These are phyloP conservation scores for Indri indri DNA, from an alignment of 2,113 vertebrate species.

Conservation along the genomic window DNA sequence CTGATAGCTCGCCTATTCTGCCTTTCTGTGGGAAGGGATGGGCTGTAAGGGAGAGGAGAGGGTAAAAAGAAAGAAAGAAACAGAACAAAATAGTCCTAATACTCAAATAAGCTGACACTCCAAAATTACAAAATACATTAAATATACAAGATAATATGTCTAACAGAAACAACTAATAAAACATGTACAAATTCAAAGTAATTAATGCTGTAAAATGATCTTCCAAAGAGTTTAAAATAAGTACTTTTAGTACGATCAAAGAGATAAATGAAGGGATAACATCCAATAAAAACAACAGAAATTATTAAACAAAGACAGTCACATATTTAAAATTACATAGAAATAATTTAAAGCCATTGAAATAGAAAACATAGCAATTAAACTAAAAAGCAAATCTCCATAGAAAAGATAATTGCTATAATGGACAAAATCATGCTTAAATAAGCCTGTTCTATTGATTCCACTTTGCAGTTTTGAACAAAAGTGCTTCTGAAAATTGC, in stretches of 20 bases:
- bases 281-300: not conserved
- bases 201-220: not conserved
- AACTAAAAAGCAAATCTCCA: not conserved
- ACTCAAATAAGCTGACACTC: not conserved
- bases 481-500: not conserved
- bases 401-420: not conserved
- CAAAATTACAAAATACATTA: not conserved
- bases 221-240: not conserved
- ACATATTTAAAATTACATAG: not conserved
- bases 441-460: not conserved
- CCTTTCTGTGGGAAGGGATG: not conserved
- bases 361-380: constrained; percentile 12
- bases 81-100: not conserved
- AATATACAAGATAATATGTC: not conserved
- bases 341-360: constrained; percentile 6
- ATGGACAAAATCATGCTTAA: not conserved
- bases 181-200: not conserved
- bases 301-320: not conserved
- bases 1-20: not conserved
- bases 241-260: not conserved
- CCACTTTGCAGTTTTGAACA: not conserved
- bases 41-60: too few species aligned
- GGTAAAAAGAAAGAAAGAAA: not conserved
- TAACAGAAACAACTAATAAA: not conserved
- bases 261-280: not conserved